Evolutionary conservation across 2,797 vertebrate genomes (phyloP).

Genomic region (Neosalanx taihuensis): DNA sequence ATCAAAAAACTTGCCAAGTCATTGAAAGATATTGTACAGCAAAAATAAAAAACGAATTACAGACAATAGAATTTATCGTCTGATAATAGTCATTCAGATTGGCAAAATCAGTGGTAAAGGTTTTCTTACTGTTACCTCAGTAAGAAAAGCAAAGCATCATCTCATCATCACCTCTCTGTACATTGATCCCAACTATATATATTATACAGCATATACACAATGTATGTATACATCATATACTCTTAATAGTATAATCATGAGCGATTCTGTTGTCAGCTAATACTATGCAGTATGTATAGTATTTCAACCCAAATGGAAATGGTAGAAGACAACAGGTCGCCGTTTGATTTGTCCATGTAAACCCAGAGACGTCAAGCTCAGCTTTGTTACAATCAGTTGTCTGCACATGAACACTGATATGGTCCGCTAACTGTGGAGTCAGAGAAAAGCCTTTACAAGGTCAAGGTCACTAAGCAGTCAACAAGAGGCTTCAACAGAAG

Average conservation of each 20-base stretch:
- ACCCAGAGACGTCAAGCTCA: background rate
- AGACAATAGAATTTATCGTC: background rate
- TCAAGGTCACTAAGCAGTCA: background rate
- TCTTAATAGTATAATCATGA: background rate
- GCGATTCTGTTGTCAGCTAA: background rate
- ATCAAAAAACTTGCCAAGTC: background rate
- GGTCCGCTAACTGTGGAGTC: background rate
- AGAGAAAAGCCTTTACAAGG: background rate
- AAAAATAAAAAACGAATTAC: background rate
- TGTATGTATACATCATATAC: background rate
- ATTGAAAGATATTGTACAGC: background rate
- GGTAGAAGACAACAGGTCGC: too few species aligned
- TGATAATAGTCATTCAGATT: background rate
- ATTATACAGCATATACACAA: too few species aligned
- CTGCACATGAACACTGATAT: background rate
- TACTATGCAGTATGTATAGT: too few species aligned
- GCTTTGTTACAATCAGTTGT: background rate
- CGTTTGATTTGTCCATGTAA: background rate
- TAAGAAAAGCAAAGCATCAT: background rate
- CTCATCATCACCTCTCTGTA: background rate
- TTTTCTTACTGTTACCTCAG: background rate
- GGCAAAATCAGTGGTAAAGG: background rate
- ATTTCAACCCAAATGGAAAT: background rate
- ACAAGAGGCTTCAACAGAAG: background rate
- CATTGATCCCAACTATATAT: background rate